phyloP scores from a whole-genome alignment of 1,140 invertebrate species.

The Drosophila tropicalis region DNA sequence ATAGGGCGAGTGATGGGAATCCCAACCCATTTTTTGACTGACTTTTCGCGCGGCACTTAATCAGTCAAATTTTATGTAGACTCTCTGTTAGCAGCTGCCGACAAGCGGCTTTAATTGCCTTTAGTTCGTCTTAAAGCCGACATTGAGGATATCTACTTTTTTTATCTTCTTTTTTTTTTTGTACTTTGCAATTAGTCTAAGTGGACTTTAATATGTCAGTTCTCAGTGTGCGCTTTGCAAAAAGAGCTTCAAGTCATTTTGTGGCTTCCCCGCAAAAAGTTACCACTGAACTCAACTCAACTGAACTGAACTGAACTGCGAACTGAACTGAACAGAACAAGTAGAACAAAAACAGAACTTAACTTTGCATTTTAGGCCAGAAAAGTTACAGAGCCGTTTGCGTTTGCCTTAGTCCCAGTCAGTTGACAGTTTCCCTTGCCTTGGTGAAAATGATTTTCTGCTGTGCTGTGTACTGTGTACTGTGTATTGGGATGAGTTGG shows the following conservation, averaged over 20 bases:
- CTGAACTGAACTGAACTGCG: conserved; percentile 18
- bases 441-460: conserved; percentile 46
- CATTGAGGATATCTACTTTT: conserved; percentile 45
- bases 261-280: conserved; percentile 64
- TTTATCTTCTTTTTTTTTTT: conserved; percentile 18
- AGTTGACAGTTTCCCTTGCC: conserved; percentile 54
- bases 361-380: conserved; percentile 69
- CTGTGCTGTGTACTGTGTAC: conserved; percentile 1
- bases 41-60: conserved; percentile 59
- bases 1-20: conserved; percentile 19
- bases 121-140: conserved; percentile 44
- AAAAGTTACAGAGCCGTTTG: conserved; percentile 36
- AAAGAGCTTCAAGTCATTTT: conserved; percentile 73
- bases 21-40: conserved; percentile 39
- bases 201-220: conserved; percentile 76
- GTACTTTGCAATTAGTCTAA: conserved; percentile 72
- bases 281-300: conserved; percentile 42
- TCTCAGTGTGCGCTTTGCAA: conserved; percentile 29
- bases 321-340: conserved; percentile 2
- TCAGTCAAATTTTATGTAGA: conserved; percentile 66
- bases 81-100: conserved; percentile 53
- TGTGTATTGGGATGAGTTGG: neutral
- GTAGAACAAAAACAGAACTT: conserved; percentile 28
- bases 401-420: conserved; percentile 17
- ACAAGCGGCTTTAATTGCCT: conserved; percentile 68